These are phyloP conservation scores for Borostomias antarcticus DNA, from an alignment of 2,797 vertebrate species.

Conservation along the genomic window DNA sequence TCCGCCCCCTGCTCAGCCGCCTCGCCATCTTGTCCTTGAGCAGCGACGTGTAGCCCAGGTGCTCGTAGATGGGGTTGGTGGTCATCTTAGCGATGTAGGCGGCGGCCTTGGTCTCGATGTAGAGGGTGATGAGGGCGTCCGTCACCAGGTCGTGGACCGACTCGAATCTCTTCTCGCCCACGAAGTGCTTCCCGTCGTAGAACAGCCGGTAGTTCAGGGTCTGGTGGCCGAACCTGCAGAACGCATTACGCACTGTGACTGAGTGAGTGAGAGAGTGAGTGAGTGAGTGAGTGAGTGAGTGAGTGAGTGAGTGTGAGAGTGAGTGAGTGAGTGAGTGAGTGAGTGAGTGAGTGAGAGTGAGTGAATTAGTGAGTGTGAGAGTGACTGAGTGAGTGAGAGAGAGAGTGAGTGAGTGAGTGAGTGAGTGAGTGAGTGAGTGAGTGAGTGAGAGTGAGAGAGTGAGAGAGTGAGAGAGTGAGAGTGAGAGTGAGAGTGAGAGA, in stretches of 20 bases:
- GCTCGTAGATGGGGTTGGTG: slow-evolving; percentile 97
- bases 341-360: not conserved
- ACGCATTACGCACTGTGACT: not conserved
- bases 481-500: slow-evolving; percentile 68
- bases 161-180: slow-evolving; percentile 97
- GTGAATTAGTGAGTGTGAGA: not conserved
- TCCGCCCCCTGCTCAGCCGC: slow-evolving; percentile 83
- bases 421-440: not conserved
- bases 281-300: not conserved
- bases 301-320: slow-evolving; percentile 42
- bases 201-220: slow-evolving; percentile 97
- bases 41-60: slow-evolving; percentile 92
- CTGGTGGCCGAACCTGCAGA: slow-evolving; percentile 91
- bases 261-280: not conserved
- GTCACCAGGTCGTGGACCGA: slow-evolving; percentile 98
- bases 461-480: slow-evolving; percentile 73
- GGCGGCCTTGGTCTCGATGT: slow-evolving; percentile 97
- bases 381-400: not conserved
- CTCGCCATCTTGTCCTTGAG: slow-evolving; percentile 91
- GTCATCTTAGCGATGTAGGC: slow-evolving; percentile 99
- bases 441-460: not conserved
- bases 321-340: not conserved
- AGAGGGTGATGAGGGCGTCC: slow-evolving; percentile 95
- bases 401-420: not conserved
- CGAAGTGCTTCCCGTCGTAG: slow-evolving; percentile 98